Evolutionary conservation across 2,113 vertebrate species (phyloP).

Genomic region (Nymphicus hollandicus): DNA sequence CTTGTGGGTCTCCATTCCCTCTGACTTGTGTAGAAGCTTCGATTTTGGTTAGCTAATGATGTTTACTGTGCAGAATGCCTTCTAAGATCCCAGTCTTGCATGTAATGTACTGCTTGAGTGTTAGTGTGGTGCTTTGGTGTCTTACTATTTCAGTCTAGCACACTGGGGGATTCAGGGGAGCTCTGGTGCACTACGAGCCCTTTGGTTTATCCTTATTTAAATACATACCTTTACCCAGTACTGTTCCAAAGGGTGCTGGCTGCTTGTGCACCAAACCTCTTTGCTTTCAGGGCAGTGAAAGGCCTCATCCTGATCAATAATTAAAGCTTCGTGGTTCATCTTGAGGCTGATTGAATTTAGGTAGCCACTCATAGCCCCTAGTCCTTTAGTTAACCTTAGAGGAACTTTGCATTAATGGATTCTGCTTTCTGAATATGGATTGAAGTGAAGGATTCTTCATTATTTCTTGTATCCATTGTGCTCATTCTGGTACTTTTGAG

Average conservation of each 20-base stretch:
- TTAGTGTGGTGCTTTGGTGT: neutral
- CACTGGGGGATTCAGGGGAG: neutral
- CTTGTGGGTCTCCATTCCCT: neutral
- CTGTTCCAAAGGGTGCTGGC: neutral
- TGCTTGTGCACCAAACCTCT: neutral
- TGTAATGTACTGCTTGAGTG: neutral
- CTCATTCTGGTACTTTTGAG: neutral
- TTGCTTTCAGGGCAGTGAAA: neutral
- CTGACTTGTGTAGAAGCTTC: neutral
- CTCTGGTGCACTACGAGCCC: neutral
- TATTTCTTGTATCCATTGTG: neutral
- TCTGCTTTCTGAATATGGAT: neutral
- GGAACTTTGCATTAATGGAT: neutral
- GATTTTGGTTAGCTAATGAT: neutral
- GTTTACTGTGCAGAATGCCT: neutral
- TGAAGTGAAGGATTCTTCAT: neutral
- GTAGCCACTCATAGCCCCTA: rapidly evolving
- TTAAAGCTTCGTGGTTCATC: neutral
- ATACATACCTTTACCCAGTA: neutral
- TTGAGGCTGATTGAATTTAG: neutral
- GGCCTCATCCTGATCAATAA: neutral
- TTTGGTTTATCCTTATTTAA: neutral
- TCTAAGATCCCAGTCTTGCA: neutral
- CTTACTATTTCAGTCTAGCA: neutral
- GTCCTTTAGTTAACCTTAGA: neutral